Base-by-base conservation (phyloP, 2,888 invertebrate genomes). In the Clitarchus hookeri region DNA sequence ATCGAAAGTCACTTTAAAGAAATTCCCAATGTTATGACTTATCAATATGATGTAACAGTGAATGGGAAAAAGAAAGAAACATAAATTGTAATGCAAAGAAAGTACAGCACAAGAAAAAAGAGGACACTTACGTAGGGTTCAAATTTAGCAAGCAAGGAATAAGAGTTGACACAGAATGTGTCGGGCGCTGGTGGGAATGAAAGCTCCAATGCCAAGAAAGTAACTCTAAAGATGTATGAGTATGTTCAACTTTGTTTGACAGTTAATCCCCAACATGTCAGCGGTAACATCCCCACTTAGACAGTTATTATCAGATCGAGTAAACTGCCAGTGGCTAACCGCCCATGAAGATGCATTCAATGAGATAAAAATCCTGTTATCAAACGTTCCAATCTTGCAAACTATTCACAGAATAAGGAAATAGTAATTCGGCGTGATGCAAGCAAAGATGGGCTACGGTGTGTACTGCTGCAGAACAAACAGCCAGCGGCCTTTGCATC, bases 391-490 rank as follows among this genome's bases (percentile, higher is more conserved):
- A 83, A 36, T 27, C 36, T 85, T 6, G 26, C 27, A 85, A 82
- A 48, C 65, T 85, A 84, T 36, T n/a, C 85, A 53, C 48, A 11
- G 44, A 26, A 36, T 44, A 6, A 83, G 48, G n/a, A 80, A 83
- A 27, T 85, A 48, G 25, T n/a, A 11, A 85, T 85, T 53, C 83
- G 84, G 48, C 84, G 86, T 84, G 44, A 83, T 25, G 27, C 86
- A 2, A 85, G 86, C 83, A 83, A n/a, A n/a, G n/a, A n/a, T n/a
- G n/a, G n/a, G n/a, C n/a, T n/a, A n/a, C n/a, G n/a, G n/a, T n/a
- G n/a, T n/a, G n/a, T n/a, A n/a, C n/a, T 48, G 25, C 53, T 13
- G 53, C 84, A 54, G 86, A 44, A 19, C 84, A 25, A n/a, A 9
- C 86, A 53, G 36, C 86, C 0, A n/a, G n/a, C n/a, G n/a, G n/a